phyloP scores from a whole-genome alignment of 1,140 invertebrate genomes.

The Monochamus saltuarius region DNA sequence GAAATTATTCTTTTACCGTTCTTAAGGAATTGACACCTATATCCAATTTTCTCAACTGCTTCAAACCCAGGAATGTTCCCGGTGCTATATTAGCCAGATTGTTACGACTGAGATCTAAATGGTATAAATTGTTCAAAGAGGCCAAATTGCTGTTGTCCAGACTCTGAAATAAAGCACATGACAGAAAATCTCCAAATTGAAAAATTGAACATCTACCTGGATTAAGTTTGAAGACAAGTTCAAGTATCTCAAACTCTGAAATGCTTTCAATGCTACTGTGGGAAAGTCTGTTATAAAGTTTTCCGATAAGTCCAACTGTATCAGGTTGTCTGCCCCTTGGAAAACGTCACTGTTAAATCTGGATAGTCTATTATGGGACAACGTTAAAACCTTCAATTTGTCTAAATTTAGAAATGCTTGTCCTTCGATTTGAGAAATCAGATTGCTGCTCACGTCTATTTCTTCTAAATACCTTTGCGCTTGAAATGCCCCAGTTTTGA shows the following conservation, averaged over 20 bases:
- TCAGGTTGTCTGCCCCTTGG: slow-evolving; percentile 70
- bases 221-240: slow-evolving; percentile 84
- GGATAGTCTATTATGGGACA: slow-evolving; percentile 73
- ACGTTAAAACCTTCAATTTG: slow-evolving; percentile 66
- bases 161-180: slow-evolving; percentile 54
- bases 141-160: slow-evolving; percentile 69
- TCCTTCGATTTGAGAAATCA: slow-evolving; percentile 71
- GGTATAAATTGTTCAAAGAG: slow-evolving; percentile 66
- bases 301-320: slow-evolving; percentile 77
- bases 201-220: slow-evolving; percentile 55
- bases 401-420: slow-evolving; percentile 68
- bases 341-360: slow-evolving; percentile 81
- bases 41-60: slow-evolving; percentile 71
- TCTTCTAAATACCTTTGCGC: slow-evolving; percentile 66
- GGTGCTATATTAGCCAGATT: slow-evolving; percentile 76
- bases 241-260: slow-evolving; percentile 68
- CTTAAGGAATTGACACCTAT: slow-evolving; percentile 82
- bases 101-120: slow-evolving; percentile 81
- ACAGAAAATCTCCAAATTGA: slow-evolving; percentile 1
- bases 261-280: slow-evolving; percentile 68
- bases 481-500: slow-evolving; percentile 66
- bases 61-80: slow-evolving; percentile 75
- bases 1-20: slow-evolving; percentile 63
- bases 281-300: slow-evolving; percentile 85
- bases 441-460: slow-evolving; percentile 76